A percentile compares a stretch with the other conserved stretches of the same genome.
Evolutionary conservation across 2,888 invertebrate genomes (phyloP).

Genomic region (Ormia ochracea): DNA sequence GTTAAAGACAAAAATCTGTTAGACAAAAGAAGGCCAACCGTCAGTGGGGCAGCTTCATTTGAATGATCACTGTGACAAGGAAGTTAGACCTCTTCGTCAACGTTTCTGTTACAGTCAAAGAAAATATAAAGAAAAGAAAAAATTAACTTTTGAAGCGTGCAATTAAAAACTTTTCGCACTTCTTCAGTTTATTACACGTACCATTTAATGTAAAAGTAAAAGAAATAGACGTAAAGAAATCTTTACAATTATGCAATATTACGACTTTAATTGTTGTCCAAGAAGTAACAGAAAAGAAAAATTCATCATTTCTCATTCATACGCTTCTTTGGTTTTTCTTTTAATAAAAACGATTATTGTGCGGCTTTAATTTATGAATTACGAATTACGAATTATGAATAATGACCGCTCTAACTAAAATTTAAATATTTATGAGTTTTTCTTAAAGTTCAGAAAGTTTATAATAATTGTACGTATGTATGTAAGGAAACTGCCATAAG

Average conservation of each 20-base stretch:
- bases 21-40: slow-evolving; percentile 11
- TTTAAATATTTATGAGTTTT: slow-evolving; percentile 38
- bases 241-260: slow-evolving; percentile 48
- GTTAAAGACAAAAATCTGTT: slow-evolving; percentile 30
- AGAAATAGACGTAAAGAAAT: slow-evolving; percentile 23
- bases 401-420: slow-evolving; percentile 25
- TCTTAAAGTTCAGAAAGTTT: slow-evolving; percentile 36
- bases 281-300: slow-evolving; percentile 30
- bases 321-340: background rate
- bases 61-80: slow-evolving; percentile 45
- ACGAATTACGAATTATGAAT: background rate
- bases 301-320: slow-evolving; percentile 24
- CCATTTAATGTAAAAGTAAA: slow-evolving; percentile 13
- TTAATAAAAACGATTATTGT: slow-evolving; percentile 23
- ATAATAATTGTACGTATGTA: slow-evolving; percentile 7
- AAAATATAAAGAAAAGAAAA: background rate
- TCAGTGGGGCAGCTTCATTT: slow-evolving; percentile 29
- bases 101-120: slow-evolving; percentile 23
- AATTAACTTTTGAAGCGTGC: slow-evolving; percentile 43
- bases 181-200: slow-evolving; percentile 39
- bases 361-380: background rate
- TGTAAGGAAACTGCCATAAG: background rate
- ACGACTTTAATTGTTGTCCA: slow-evolving; percentile 59
- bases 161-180: slow-evolving; percentile 53
- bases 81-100: slow-evolving; percentile 35